A percentile compares a stretch with the other conserved stretches of the same genome.
Conservation (phyloP, 2,888 invertebrate genomes). For the Trachelus troglodyta region DNA sequence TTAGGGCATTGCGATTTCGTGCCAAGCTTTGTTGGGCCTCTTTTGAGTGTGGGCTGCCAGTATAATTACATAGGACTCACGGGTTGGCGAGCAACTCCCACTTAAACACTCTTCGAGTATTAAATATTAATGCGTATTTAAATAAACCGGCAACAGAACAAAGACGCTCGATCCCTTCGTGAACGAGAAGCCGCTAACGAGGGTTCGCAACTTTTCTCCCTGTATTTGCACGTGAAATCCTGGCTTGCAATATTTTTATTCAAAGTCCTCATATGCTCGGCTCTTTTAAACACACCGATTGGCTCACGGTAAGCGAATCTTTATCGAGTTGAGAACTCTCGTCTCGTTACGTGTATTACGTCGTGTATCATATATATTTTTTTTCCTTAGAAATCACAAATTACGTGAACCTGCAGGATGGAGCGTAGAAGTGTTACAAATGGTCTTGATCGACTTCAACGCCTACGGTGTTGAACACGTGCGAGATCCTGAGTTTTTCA, state of each 20-base stretch:
- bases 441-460: not conserved
- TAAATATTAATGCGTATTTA: constrained; percentile 63
- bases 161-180: constrained; percentile 30
- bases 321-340: not conserved
- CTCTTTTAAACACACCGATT: not conserved
- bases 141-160: constrained; percentile 52
- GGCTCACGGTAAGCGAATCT: not conserved
- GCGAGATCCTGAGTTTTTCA: not conserved
- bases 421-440: not conserved
- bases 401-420: not conserved
- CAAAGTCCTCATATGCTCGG: too few species aligned
- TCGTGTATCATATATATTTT: not conserved
- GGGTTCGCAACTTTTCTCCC: constrained; percentile 29
- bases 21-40: constrained; percentile 25
- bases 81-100: constrained; percentile 53
- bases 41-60: constrained; percentile 46
- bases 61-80: constrained; percentile 57
- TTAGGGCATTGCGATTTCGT: constrained; percentile 33
- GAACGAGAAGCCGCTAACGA: constrained; percentile 40
- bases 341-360: not conserved
- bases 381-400: not conserved
- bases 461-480: not conserved
- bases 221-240: not conserved
- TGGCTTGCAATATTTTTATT: not conserved
- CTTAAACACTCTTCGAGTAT: constrained; percentile 56